Percentiles rank a stretch among this genome's conserved stretches.
Evolutionary conservation across 2,113 vertebrate genomes (phyloP).

Genomic region (Pseudopodoces humilis): DNA sequence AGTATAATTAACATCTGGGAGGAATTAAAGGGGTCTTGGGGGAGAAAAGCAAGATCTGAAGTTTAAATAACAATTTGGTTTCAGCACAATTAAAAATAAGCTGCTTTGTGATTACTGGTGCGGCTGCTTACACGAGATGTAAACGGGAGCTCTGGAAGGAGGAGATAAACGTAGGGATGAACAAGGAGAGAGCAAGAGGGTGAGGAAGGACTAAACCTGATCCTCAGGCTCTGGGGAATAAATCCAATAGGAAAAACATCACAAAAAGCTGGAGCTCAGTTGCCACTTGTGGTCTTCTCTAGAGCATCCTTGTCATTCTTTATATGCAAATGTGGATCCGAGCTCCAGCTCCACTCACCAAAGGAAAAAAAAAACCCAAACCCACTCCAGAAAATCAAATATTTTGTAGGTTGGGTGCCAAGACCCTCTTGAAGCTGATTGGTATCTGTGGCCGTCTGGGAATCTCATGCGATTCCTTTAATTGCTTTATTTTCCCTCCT

Average conservation of each 20-base stretch:
- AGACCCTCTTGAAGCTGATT: slow-evolving; percentile 33
- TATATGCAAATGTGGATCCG: neutral
- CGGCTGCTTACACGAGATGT: neutral
- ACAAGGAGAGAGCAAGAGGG: neutral
- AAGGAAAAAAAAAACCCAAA: neutral
- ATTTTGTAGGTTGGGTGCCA: slow-evolving; percentile 14
- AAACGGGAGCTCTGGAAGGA: neutral
- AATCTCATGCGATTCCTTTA: neutral
- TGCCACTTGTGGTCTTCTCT: neutral
- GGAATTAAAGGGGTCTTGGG: slow-evolving; percentile 56
- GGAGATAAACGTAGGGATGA: neutral
- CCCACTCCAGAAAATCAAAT: slow-evolving; percentile 1
- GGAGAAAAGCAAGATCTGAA: slow-evolving; percentile 28
- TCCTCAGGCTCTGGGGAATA: neutral
- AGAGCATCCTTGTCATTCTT: neutral
- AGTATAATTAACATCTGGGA: slow-evolving; percentile 40
- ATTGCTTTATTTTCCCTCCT: slow-evolving; percentile 42
- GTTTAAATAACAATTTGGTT: slow-evolving; percentile 56
- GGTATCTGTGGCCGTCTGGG: neutral
- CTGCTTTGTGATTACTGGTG: neutral
- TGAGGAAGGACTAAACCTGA: neutral
- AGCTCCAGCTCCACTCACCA: neutral
- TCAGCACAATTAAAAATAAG: slow-evolving; percentile 46
- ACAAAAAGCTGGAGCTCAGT: neutral
- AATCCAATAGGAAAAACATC: neutral